Evolutionary conservation across 2,888 invertebrate genomes (phyloP), one percentile per base, ranked within the genome.

Genomic region (Ecdyonurus torrentis): DNA sequence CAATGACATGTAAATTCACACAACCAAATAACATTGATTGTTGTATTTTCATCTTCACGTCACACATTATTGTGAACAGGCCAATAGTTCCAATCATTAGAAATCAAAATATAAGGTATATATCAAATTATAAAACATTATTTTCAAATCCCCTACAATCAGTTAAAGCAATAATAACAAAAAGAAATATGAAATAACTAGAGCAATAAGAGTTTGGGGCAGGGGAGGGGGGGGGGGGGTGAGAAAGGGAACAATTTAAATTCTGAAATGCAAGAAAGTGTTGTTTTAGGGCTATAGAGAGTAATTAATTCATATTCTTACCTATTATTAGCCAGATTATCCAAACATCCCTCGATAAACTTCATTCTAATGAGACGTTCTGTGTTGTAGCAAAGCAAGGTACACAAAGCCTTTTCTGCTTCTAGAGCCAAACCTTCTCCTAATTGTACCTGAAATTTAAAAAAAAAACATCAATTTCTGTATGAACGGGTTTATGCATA

Each of bases 341-440:
- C 88, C 59, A 95, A 78, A 70, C 94, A 94, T 7, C 94, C 95
- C 74, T 95, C 94, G 67, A 96, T 94, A 71, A 96, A 96, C 75
- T 94, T 93, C 76, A 92, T 91, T 63, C 92, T 81, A 67, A 95
- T 90, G 66, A 89, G 82, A 68, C 90, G 86, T 74, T 95, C 94
- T 1, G 91, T 90, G 70, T 89, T 92, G 71, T 90, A 94, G 72
- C 93, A 93, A 1, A 96, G 79, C 23, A 95, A 77, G 68, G 91
- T 91, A 69, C 91, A 91, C 0, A 96, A 77, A 1, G 91, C 91
- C 70, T 95, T 95, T 74, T 96, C 95, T 1, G 94, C 93, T 76
- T 95, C 95, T n/a, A 89, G 74, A 0, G 91, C 92, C 61, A 96
- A 75, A 1, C 94, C 92, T 76, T 95, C 95, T 0, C 93, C 91